These are phyloP conservation scores for Sphaerophoria taeniata DNA, from an alignment of 2,888 invertebrate species.

Conservation along the genomic window DNA sequence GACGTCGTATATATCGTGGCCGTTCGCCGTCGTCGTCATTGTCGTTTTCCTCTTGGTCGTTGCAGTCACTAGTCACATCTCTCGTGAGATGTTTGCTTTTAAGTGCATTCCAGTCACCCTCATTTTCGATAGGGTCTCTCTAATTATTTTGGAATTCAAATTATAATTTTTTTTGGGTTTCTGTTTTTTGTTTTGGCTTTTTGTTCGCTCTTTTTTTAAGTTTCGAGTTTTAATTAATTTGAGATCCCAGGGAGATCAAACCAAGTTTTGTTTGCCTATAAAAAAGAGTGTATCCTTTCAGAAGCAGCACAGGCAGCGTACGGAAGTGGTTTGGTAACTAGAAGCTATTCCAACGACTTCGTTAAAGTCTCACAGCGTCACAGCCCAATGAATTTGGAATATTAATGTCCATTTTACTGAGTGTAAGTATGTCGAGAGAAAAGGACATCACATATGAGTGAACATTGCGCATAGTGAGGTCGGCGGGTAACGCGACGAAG, in stretches of 20 bases:
- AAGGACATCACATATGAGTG: conserved; percentile 49
- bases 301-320: neutral
- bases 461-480: conserved; percentile 7
- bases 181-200: conserved; percentile 1
- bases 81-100: conserved; percentile 69
- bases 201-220: conserved; percentile 32
- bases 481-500: too few species aligned
- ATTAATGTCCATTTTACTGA: conserved; percentile 13
- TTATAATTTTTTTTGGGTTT: conserved; percentile 51
- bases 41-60: too few species aligned
- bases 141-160: conserved; percentile 73
- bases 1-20: conserved; percentile 57
- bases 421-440: neutral
- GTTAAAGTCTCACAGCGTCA: conserved; percentile 21
- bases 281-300: conserved; percentile 10
- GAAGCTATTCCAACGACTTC: conserved; percentile 23
- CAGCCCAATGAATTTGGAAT: conserved; percentile 29
- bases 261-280: conserved; percentile 4
- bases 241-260: conserved; percentile 57
- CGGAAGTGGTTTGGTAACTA: conserved; percentile 30
- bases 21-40: conserved; percentile 35
- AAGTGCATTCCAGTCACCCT: conserved; percentile 73
- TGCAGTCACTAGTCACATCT: conserved; percentile 38
- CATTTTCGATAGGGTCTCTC: conserved; percentile 69
- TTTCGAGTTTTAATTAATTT: conserved; percentile 69